phyloP scores from a whole-genome alignment of 2,797 vertebrate species.

The Rhynchonycteris naso region DNA sequence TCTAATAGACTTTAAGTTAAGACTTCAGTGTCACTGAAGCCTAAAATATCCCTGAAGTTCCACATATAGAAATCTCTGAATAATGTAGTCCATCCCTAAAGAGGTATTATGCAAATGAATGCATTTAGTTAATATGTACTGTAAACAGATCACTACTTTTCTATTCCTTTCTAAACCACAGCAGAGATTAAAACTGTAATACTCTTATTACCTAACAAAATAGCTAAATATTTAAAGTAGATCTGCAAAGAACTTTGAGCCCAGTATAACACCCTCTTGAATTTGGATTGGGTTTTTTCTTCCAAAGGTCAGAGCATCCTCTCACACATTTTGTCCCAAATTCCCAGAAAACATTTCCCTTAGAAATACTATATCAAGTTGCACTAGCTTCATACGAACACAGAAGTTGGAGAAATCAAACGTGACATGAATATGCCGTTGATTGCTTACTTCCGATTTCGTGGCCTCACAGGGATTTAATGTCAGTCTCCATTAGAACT shows the following conservation, averaged over 20 bases:
- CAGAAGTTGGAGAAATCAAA: background rate
- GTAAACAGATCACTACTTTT: slow-evolving; percentile 78
- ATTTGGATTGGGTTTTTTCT: slow-evolving; percentile 57
- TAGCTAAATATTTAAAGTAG: slow-evolving; percentile 76
- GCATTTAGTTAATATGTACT: slow-evolving; percentile 77
- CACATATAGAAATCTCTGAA: slow-evolving; percentile 77
- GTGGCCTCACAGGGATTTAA: background rate
- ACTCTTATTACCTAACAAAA: slow-evolving; percentile 74
- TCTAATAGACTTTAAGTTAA: slow-evolving; percentile 81
- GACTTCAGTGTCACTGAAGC: slow-evolving; percentile 73
- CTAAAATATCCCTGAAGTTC: slow-evolving; percentile 70
- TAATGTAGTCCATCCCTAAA: slow-evolving; percentile 76
- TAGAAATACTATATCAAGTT: slow-evolving; percentile 19
- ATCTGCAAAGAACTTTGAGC: slow-evolving; percentile 66
- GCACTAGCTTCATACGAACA: background rate
- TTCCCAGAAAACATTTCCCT: background rate
- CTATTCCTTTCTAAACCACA: slow-evolving; percentile 75
- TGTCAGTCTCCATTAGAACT: background rate
- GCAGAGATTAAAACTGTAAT: slow-evolving; percentile 76
- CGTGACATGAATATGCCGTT: background rate
- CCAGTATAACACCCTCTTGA: slow-evolving; percentile 61
- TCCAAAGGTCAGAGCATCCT: slow-evolving; percentile 58
- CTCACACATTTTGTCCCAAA: slow-evolving; percentile 7
- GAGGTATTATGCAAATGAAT: slow-evolving; percentile 80
- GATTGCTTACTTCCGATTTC: background rate